A percentile compares a stretch with the other conserved stretches of the same genome.
These are phyloP conservation scores for Crax fasciolata DNA, from an alignment of 2,797 vertebrate species.

Conservation along the genomic window DNA sequence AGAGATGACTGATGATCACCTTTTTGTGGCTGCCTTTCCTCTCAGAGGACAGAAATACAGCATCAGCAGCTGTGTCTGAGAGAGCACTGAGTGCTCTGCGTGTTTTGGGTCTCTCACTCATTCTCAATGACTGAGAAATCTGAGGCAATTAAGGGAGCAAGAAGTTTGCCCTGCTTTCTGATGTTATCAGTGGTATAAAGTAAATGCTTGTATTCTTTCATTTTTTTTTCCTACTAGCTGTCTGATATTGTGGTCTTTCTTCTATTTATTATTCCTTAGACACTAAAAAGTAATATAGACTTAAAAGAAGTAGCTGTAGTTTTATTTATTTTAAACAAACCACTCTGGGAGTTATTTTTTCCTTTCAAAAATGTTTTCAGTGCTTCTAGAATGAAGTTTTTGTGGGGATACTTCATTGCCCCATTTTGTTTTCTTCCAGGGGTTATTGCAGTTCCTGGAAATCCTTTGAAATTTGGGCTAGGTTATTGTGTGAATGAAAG, in stretches of 20 bases:
- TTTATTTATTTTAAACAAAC: not conserved
- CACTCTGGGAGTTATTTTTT: not conserved
- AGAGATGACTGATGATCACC: slow-evolving; percentile 6
- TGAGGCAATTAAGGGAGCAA: not conserved
- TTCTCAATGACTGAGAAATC: not conserved
- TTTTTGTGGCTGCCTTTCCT: not conserved
- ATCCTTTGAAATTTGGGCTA: not conserved
- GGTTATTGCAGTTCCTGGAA: not conserved
- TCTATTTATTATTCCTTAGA: not conserved
- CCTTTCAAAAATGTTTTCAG: slow-evolving; percentile 8
- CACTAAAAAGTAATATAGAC: not conserved
- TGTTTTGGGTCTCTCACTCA: not conserved
- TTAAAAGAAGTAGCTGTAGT: not conserved
- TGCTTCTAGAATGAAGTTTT: not conserved
- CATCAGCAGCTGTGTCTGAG: not conserved
- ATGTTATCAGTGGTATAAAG: not conserved
- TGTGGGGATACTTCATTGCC: not conserved
- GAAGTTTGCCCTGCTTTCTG: not conserved
- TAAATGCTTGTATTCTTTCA: not conserved
- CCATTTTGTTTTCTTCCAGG: not conserved
- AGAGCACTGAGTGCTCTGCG: not conserved
- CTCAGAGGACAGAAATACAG: slow-evolving; percentile 23
- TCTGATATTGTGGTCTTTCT: not conserved
- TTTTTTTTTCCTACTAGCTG: not conserved
- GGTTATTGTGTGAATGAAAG: not conserved